Evolutionary conservation across 2,113 vertebrate species (phyloP), one percentile per base, ranked within the genome.

Genomic region (Myrmecophaga tridactyla): DNA sequence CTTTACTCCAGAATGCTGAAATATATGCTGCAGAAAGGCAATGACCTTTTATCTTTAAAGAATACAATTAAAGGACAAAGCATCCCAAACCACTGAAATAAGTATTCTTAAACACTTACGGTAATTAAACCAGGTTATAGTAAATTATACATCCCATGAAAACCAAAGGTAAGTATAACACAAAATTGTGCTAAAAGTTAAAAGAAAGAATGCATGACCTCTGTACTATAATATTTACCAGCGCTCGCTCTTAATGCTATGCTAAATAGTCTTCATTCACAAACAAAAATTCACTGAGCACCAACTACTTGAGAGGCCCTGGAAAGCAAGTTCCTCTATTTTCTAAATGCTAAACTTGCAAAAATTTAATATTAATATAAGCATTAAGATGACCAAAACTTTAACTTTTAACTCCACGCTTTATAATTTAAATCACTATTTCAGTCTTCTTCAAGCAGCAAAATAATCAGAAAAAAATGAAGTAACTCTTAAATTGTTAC

Each of bases 381-480:
- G 41, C 65, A 92, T 65, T 84, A 81, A 93, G 41, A 93, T 10
- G 88, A 93, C 7, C 53, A 78, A 84, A 85, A 77, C 23, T 67
- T 87, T 53, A 92, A 4, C 3, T 53, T 92, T 90, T 78, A 67
- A 31, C 63, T 86, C 67, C 29, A 62, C 51, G 70, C 13, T 86
- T 91, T 75, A 92, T 67, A 67, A 77, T 72, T 92, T 72, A 85
- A 90, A 80, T 36, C 15, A 84, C 12, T 91, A 62, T 92, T 96
- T 96, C 67, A 87, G 58, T 86, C 4, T 67, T 90, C 41, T 89
- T 80, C 7, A 92, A 81, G 29, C 14, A 88, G 34, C 36, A 90
- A 89, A 95, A 83, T 86, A 92, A 87, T 25, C 29, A 34, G 27
- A 29, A 81, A 89, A 82, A 89, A 89, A 62, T 4, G 4, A 7